Evolutionary conservation across 2,888 invertebrate genomes (phyloP).

Genomic region (Hydroisotoma schaefferi): DNA sequence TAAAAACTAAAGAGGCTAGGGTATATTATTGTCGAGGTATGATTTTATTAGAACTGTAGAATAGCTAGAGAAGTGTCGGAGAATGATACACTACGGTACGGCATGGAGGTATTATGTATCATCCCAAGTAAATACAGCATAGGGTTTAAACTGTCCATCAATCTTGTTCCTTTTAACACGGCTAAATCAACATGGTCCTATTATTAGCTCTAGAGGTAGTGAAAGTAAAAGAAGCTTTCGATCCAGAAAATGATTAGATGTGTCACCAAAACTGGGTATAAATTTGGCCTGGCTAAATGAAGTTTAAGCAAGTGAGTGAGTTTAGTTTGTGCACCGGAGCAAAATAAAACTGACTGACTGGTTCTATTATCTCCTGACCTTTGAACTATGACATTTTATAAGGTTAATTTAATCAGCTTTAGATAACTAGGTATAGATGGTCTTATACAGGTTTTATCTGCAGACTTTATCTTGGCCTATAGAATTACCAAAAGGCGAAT

Average conservation of each 20-base stretch:
- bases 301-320: too few species aligned
- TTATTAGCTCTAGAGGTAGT: constrained; percentile 6
- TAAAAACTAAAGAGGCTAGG: neutral
- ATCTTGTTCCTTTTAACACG: constrained; percentile 8
- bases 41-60: too few species aligned
- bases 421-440: too few species aligned
- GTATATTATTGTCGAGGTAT: neutral
- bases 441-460: too few species aligned
- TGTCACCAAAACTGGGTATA: neutral
- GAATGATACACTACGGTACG: neutral
- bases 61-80: neutral
- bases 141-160: constrained; percentile 17
- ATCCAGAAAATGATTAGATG: neutral
- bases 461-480: too few species aligned
- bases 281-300: too few species aligned
- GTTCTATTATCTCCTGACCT: too few species aligned
- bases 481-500: too few species aligned
- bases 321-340: too few species aligned
- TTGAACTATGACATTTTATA: too few species aligned
- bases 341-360: too few species aligned
- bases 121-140: constrained; percentile 17
- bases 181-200: constrained; percentile 13
- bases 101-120: constrained; percentile 15
- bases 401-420: too few species aligned
- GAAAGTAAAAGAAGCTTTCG: neutral